Evolutionary conservation across 2,888 invertebrate genomes (phyloP).

Genomic region (Allolobophora icterica): DNA sequence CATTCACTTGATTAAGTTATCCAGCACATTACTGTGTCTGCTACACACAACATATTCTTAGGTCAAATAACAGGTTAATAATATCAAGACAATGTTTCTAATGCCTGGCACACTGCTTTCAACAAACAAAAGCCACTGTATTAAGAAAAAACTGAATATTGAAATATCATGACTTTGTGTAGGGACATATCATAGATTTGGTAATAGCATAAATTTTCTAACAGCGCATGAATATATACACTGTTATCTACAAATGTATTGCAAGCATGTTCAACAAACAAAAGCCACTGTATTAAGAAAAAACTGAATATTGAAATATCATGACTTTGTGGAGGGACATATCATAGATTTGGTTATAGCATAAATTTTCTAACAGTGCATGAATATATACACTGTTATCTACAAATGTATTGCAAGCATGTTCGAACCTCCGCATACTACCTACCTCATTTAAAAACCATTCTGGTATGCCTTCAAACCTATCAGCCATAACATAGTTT

Average conservation of each 20-base stretch:
- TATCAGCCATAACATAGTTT: not conserved
- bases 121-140: not conserved
- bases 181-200: not conserved
- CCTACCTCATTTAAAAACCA: not conserved
- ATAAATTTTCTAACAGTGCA: not conserved
- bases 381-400: not conserved
- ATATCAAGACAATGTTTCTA: not conserved
- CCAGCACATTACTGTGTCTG: not conserved
- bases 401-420: not conserved
- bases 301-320: too few species aligned
- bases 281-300: too few species aligned
- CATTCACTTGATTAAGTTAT: not conserved
- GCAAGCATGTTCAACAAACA: not conserved
- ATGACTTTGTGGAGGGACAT: too few species aligned
- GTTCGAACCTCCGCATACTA: not conserved
- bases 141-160: not conserved
- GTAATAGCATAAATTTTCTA: not conserved
- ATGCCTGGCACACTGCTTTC: not conserved
- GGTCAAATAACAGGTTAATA: not conserved
- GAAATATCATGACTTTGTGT: not conserved
- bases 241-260: not conserved
- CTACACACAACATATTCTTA: not conserved
- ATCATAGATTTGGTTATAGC: not conserved
- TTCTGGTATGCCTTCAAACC: not conserved
- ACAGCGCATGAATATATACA: not conserved